Base-by-base conservation (phyloP, 2,888 invertebrate genomes). In the Himalopsyche anomala region DNA sequence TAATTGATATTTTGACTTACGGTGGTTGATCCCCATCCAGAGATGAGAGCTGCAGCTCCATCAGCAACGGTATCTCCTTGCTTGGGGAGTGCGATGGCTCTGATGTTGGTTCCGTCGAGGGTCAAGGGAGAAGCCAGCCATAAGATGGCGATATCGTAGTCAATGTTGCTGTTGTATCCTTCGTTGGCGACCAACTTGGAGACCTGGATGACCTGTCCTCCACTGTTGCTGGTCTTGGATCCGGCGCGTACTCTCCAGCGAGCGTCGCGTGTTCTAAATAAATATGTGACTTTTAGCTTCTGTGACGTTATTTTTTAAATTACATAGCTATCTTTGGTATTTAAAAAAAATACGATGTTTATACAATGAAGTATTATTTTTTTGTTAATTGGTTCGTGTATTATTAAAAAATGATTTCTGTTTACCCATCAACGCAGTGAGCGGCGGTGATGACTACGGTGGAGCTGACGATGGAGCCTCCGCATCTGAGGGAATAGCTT, bases 41-140 rank as follows among this genome's bases (percentile, higher is more conserved):
- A 91, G 1, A 93, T 92, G 9, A 92, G n/a, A 11, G 93, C 93
- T 89, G 90, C 90, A n/a, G 91, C 89, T 5, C 92, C 92, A 86
- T 86, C 89, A 56, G 91, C 89, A 15, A 93, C 87, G 12, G 87
- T 85, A 15, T 90, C 89, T 87, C 89, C 88, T 62, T 89, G 80
- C 1, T 90, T 88, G 17, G 93, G 91, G 82, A 92, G 89, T 2
- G 89, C 38, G 17, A 92, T 89, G 4, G 91, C 89, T 38, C 88
- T 89, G 4, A 92, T 90, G 54, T 89, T 90, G 62, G 88, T 69
- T 54, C 90, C 89, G 8, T 62, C 62, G 19, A 92, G 92, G 0
- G 86, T 89, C 12, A 93, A 92, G n/a, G 87, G 87, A 40, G 89
- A 90, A 0, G 87, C 84, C 8, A 91, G 91, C 55, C 90, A 89